Base-by-base conservation (phyloP, 1,140 invertebrate genomes). In the Phthorimaea operculella region DNA sequence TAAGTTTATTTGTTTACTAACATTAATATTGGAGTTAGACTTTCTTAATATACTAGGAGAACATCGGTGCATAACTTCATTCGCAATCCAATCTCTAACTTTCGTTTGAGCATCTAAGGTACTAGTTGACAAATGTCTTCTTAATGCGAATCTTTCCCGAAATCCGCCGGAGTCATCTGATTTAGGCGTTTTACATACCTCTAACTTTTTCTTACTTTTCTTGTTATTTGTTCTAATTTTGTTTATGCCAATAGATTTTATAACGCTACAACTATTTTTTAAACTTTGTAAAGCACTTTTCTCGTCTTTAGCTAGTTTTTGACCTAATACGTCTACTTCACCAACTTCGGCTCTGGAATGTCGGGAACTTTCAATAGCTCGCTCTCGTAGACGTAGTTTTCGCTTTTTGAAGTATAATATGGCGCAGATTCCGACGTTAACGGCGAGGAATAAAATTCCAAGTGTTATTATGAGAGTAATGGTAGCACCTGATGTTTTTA, bases 21-120 rank as follows among this genome's bases (percentile, higher is more conserved):
- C 70, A 50, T 83, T 79, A 34, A 87, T 70, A 57, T 88, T 87
- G 5, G 76, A 60, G 55, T 88, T 88, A 21, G 79, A 67, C 66
- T 87, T 90, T 53, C 89, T 81, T 17, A 90, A 68, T 66, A 90
- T 89, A 56, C 85, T 87, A 2, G 91, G 92, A 14, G 91, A 92
- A 68, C 89, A 92, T 74, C 90, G 88, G 66, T 91, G 89, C 59
- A 91, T 88, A 48, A 92, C 90, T 82, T 92, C 91, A 60, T 92
- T 88, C 2, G 92, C 89, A 62, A 95, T 95, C 93, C 93, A 95
- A 55, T 94, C 92, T 54, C 90, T 88, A 2, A 95, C 93, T 86
- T 94, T 94, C 10, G 92, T 92, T 66, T 94, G 92, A 0, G 93
- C 92, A 70, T 94, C 93, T 58, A 95, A 90, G 0, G 93, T 94